These are phyloP conservation scores for Gymnocypris eckloni DNA, from an alignment of 2,797 vertebrate species.

Conservation along the genomic window DNA sequence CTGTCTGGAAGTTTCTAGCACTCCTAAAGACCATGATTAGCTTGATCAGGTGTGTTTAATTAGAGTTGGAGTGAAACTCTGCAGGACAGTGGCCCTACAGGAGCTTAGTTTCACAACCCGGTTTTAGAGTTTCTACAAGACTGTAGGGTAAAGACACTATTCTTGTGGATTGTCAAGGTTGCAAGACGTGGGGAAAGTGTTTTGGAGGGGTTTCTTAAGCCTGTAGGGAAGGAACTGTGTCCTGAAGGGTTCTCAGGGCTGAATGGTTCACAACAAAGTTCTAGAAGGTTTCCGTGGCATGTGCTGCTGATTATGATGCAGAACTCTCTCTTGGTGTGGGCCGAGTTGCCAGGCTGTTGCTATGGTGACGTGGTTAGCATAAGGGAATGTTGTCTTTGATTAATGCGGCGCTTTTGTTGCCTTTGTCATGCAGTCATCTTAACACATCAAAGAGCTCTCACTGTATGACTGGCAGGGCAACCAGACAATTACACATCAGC, in stretches of 20 bases:
- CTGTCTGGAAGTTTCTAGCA: background rate
- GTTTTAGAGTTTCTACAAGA: background rate
- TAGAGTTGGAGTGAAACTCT: background rate
- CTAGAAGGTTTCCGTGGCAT: conserved; percentile 48
- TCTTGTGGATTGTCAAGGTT: background rate
- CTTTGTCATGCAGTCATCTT: conserved; percentile 67
- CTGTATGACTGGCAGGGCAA: conserved; percentile 37
- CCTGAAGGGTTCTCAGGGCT: background rate
- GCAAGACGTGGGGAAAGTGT: background rate
- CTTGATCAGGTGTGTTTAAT: background rate
- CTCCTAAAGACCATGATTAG: background rate
- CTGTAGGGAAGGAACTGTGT: background rate
- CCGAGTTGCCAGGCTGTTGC: conserved; percentile 56
- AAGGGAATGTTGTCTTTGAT: conserved; percentile 66
- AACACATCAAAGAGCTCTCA: conserved; percentile 71
- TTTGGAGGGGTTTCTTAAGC: background rate
- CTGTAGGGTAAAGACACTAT: background rate
- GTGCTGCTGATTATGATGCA: conserved; percentile 48
- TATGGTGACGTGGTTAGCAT: conserved; percentile 61
- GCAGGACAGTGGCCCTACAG: background rate
- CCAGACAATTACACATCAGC: conserved; percentile 52
- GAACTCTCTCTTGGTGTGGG: conserved; percentile 49
- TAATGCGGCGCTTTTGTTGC: conserved; percentile 67
- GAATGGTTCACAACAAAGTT: conserved; percentile 17
- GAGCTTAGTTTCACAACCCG: background rate